Percentiles rank a stretch among this genome's conserved stretches.
These are phyloP conservation scores for Melolontha melolontha DNA, from an alignment of 2,888 invertebrate genomes.

Conservation along the genomic window DNA sequence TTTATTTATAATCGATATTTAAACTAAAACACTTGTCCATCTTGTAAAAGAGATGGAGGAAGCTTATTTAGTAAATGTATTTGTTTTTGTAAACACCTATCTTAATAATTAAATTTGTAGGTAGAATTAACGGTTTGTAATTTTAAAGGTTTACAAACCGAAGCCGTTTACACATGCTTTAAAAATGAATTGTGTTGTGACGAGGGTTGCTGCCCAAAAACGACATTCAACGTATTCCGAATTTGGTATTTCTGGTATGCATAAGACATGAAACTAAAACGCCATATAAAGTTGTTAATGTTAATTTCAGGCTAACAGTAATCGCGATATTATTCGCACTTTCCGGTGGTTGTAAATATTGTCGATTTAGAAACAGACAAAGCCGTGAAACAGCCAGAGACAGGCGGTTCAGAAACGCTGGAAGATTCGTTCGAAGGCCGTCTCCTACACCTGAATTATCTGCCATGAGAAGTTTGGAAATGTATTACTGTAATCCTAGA, in stretches of 20 bases:
- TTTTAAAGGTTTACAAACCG: slow-evolving; percentile 35
- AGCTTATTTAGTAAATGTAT: slow-evolving; percentile 20
- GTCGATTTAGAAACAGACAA: slow-evolving; percentile 4
- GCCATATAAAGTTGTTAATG: no score
- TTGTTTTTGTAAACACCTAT: not conserved
- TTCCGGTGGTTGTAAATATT: slow-evolving; percentile 39
- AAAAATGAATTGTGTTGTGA: slow-evolving; percentile 45
- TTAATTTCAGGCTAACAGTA: slow-evolving; percentile 29
- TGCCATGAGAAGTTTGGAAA: slow-evolving; percentile 17
- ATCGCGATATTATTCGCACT: slow-evolving; percentile 36
- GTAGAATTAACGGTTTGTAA: slow-evolving; percentile 38
- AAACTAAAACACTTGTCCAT: not conserved
- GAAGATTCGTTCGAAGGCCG: not conserved
- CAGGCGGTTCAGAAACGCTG: slow-evolving; percentile 8
- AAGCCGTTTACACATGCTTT: slow-evolving; percentile 44
- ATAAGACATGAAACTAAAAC: not conserved
- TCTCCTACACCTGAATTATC: not conserved
- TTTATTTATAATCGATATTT: not conserved
- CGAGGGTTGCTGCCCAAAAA: slow-evolving; percentile 45
- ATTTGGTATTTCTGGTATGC: slow-evolving; percentile 47
- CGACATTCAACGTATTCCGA: slow-evolving; percentile 39
- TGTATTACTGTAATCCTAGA: slow-evolving; percentile 30
- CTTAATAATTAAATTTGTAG: slow-evolving; percentile 19
- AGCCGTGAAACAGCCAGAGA: not conserved
- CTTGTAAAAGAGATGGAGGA: slow-evolving; percentile 12